A percentile compares a stretch with the other conserved stretches of the same genome.
These are phyloP conservation scores for Papilio helenus DNA, from an alignment of 1,140 invertebrate genomes.

Conservation along the genomic window DNA sequence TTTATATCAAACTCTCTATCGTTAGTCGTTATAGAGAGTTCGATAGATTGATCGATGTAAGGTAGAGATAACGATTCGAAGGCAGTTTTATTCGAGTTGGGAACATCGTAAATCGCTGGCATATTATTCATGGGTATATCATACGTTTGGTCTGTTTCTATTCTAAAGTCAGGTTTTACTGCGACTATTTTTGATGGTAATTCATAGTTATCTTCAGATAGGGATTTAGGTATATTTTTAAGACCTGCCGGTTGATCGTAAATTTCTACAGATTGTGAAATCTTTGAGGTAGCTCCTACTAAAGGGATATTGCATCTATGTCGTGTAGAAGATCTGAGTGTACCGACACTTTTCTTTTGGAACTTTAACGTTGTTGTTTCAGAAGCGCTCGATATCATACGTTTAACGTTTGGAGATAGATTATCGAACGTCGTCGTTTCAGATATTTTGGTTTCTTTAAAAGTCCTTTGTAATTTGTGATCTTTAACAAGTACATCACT, in stretches of 20 bases:
- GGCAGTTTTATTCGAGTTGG: conserved; percentile 72
- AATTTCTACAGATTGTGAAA: conserved; percentile 80
- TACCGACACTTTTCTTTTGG: conserved; percentile 75
- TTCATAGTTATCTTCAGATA: conserved; percentile 49
- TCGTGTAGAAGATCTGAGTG: conserved; percentile 71
- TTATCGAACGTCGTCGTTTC: conserved; percentile 76
- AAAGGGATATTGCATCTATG: conserved; percentile 77
- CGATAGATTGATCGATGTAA: conserved; percentile 78
- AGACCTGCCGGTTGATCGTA: conserved; percentile 73
- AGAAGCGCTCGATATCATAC: conserved; percentile 83
- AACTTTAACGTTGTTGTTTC: conserved; percentile 77
- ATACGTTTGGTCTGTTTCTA: conserved; percentile 70
- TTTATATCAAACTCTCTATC: conserved; percentile 80
- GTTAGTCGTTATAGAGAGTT: conserved; percentile 73
- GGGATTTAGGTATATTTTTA: conserved; percentile 54
- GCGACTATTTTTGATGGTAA: conserved; percentile 51
- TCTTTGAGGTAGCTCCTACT: conserved; percentile 80
- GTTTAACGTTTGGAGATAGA: conserved; percentile 84
- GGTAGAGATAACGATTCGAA: conserved; percentile 75
- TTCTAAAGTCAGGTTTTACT: conserved; percentile 68
- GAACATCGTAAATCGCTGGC: conserved; percentile 75
- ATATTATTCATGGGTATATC: conserved; percentile 73
- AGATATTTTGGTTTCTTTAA: conserved; percentile 63
- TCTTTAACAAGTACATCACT: conserved; percentile 62
- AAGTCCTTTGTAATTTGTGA: conserved; percentile 64